Evolutionary conservation across 2,113 vertebrate genomes (phyloP).

Genomic region (Nansenia antarctica): DNA sequence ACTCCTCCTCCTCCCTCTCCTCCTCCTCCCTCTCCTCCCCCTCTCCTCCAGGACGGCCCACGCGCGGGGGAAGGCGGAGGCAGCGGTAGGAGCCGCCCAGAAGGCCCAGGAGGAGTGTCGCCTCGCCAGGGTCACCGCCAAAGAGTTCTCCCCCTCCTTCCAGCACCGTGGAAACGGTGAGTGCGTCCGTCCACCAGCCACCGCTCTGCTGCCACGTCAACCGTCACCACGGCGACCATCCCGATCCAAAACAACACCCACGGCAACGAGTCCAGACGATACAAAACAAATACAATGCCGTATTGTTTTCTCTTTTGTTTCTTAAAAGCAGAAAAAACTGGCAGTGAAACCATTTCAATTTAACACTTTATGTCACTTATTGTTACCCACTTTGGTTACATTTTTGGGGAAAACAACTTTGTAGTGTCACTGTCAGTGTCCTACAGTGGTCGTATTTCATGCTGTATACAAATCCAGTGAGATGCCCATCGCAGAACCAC

Average conservation of each 20-base stretch:
- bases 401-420: not conserved
- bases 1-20: not conserved
- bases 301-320: too few relatives aligned
- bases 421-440: too few relatives aligned
- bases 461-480: not conserved
- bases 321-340: too few relatives aligned
- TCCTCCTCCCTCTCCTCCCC: not conserved
- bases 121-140: slow-evolving; percentile 95
- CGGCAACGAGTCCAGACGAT: too few relatives aligned
- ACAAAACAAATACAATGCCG: too few relatives aligned
- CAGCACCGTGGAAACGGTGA: slow-evolving; percentile 94
- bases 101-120: slow-evolving; percentile 96
- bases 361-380: not conserved
- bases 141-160: slow-evolving; percentile 97
- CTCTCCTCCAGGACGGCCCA: slow-evolving; percentile 85
- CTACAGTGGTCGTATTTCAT: not conserved
- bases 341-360: not conserved
- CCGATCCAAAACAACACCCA: not conserved
- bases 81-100: slow-evolving; percentile 84
- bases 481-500: not conserved
- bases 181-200: slow-evolving; percentile 47
- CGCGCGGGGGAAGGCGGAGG: slow-evolving; percentile 91
- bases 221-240: not conserved
- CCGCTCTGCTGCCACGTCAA: not conserved
- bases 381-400: not conserved